Conservation (phyloP, 2,113 vertebrate genomes). For the Tyrannus savana region DNA sequence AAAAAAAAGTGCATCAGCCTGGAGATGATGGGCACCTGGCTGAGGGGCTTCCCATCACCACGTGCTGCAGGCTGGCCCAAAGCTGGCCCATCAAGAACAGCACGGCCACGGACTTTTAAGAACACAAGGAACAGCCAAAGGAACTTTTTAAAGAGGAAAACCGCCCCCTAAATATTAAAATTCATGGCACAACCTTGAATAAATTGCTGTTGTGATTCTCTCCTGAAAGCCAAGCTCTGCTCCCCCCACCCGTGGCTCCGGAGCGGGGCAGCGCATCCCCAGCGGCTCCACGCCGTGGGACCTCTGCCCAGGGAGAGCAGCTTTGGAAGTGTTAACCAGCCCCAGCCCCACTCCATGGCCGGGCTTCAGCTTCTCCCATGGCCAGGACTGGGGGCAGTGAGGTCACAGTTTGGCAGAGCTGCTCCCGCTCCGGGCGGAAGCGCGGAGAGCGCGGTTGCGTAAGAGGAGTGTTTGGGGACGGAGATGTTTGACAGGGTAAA, state of each 20-base stretch:
- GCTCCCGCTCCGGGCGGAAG: background rate
- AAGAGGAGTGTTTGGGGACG: background rate
- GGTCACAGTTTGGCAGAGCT: background rate
- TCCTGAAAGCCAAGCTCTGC: background rate
- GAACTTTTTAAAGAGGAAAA: background rate
- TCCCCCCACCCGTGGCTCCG: no score
- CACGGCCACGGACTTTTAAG: background rate
- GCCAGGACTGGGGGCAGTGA: background rate
- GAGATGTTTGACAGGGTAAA: background rate
- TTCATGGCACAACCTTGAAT: no score
- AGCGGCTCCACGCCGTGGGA: background rate
- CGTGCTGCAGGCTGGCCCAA: no score
- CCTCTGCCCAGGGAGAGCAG: background rate
- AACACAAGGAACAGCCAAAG: background rate
- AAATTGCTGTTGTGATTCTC: fast-evolving
- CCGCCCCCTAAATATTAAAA: background rate
- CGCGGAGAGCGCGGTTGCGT: fast-evolving
- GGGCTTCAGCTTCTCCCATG: background rate
- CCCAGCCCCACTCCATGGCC: background rate
- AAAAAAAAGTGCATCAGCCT: background rate
- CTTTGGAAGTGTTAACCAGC: background rate
- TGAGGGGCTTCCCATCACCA: background rate
- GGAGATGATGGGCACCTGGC: background rate
- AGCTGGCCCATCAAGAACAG: background rate
- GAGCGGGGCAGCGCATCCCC: background rate